Conservation (phyloP, 2,888 invertebrate genomes). For the Drosophila neotestacea region DNA sequence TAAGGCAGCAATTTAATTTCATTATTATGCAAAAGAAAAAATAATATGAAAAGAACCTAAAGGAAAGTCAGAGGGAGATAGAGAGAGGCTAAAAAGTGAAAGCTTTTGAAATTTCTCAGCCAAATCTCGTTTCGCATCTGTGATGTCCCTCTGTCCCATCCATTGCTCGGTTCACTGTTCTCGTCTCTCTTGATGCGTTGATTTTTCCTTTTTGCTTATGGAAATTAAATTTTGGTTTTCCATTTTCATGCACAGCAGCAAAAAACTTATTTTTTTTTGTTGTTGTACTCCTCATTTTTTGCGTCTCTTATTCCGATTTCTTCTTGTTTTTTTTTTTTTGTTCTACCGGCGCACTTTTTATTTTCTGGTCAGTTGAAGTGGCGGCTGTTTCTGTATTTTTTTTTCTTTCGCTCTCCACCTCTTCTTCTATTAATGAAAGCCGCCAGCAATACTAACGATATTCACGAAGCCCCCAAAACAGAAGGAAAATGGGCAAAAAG, state of each 20-base stretch:
- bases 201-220: conserved; percentile 54
- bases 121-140: conserved; percentile 19
- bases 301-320: not conserved
- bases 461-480: conserved; percentile 46
- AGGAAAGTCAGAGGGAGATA: not conserved
- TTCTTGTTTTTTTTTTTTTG: conserved; percentile 10
- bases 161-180: conserved; percentile 25
- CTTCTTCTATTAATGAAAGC: conserved; percentile 51
- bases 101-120: conserved; percentile 52
- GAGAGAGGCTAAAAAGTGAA: conserved; percentile 56
- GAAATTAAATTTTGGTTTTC: conserved; percentile 59
- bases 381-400: conserved; percentile 28
- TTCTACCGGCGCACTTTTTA: conserved; percentile 27
- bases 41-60: conserved; percentile 16
- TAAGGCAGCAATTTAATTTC: conserved; percentile 68
- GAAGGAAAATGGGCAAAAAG: not conserved
- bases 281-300: conserved; percentile 12
- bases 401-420: not conserved
- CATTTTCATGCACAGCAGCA: conserved; percentile 41
- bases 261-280: conserved; percentile 11
- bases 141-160: conserved; percentile 7
- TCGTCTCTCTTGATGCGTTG: conserved; percentile 34
- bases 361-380: conserved; percentile 38
- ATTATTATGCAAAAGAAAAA: conserved; percentile 63
- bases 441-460: conserved; percentile 58